These are phyloP conservation scores for Macroteleia sp. DNA, from an alignment of 2,888 invertebrate species.

Conservation along the genomic window DNA sequence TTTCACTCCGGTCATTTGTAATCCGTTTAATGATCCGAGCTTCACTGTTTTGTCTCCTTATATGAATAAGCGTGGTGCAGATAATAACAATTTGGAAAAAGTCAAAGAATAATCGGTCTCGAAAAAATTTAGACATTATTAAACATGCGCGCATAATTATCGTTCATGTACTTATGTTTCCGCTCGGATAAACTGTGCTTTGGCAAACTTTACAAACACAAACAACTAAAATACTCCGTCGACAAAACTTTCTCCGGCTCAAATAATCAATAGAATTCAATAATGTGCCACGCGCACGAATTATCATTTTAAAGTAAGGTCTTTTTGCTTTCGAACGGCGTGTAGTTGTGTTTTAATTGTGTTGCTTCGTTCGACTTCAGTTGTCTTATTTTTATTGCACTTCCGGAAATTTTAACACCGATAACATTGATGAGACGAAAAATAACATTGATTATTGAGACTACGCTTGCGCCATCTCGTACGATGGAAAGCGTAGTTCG, in stretches of 20 bases:
- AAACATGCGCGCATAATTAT: not conserved
- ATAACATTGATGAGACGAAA: too few relatives aligned
- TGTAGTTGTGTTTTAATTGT: constrained; percentile 43
- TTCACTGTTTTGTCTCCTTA: constrained; percentile 11
- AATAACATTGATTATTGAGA: constrained; percentile 61
- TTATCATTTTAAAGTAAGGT: constrained; percentile 39
- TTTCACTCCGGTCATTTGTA: constrained; percentile 17
- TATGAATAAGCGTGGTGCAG: not conserved
- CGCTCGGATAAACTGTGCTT: too few relatives aligned
- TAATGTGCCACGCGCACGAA: constrained; percentile 28
- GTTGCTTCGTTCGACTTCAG: constrained; percentile 44
- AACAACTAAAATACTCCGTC: too few relatives aligned
- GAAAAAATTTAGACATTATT: not conserved
- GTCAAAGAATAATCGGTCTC: too few relatives aligned
- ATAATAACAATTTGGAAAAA: too few relatives aligned
- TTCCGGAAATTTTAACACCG: too few relatives aligned
- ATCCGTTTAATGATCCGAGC: constrained; percentile 23
- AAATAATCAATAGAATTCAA: constrained; percentile 40
- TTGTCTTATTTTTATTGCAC: constrained; percentile 41
- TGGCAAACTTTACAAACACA: too few relatives aligned
- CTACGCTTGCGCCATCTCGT: constrained; percentile 66
- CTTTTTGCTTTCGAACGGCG: constrained; percentile 32
- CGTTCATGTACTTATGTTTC: too few relatives aligned
- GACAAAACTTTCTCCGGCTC: constrained; percentile 5
- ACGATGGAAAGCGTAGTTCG: constrained; percentile 60